Conservation (phyloP, 1,140 invertebrate species). For the Danaus plexippus region DNA sequence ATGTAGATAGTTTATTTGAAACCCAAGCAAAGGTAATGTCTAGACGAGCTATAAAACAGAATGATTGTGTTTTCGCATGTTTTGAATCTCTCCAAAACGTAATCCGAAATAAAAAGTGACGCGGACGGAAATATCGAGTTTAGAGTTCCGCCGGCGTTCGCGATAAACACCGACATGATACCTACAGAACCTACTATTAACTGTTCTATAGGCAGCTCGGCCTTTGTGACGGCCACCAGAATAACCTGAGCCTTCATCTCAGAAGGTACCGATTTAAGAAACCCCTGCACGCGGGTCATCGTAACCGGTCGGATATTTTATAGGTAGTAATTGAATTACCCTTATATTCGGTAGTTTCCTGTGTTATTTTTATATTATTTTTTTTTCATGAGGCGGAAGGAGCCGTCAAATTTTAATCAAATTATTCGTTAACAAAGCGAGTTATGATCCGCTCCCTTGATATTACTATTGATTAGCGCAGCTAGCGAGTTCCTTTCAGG, state of each 20-base stretch:
- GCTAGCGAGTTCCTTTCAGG: slow-evolving; percentile 5
- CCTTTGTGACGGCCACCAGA: slow-evolving; percentile 28
- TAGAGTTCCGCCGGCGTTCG: slow-evolving; percentile 43
- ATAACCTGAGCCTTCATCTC: slow-evolving; percentile 18
- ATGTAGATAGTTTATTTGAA: no score
- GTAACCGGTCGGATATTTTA: slow-evolving; percentile 26
- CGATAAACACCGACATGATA: slow-evolving; percentile 61
- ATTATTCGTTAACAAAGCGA: slow-evolving; percentile 50
- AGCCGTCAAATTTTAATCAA: slow-evolving; percentile 66
- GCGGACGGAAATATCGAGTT: slow-evolving; percentile 57
- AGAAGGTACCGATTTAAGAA: slow-evolving; percentile 9
- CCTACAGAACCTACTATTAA: slow-evolving; percentile 43
- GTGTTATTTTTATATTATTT: slow-evolving; percentile 37
- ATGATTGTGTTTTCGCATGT: no score
- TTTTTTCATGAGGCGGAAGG: slow-evolving; percentile 43
- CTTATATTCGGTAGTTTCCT: slow-evolving; percentile 49
- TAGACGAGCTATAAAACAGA: no score
- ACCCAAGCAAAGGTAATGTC: no score
- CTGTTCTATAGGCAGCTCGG: slow-evolving; percentile 29
- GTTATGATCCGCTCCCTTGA: slow-evolving; percentile 47
- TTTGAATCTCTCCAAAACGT: no score
- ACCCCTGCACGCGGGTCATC: slow-evolving; percentile 15
- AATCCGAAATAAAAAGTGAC: no score
- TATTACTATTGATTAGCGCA: slow-evolving; percentile 33
- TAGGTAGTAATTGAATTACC: slow-evolving; percentile 56